These are phyloP conservation scores for Sphaeridia pumilis DNA, from an alignment of 2,888 invertebrate genomes.

Conservation along the genomic window DNA sequence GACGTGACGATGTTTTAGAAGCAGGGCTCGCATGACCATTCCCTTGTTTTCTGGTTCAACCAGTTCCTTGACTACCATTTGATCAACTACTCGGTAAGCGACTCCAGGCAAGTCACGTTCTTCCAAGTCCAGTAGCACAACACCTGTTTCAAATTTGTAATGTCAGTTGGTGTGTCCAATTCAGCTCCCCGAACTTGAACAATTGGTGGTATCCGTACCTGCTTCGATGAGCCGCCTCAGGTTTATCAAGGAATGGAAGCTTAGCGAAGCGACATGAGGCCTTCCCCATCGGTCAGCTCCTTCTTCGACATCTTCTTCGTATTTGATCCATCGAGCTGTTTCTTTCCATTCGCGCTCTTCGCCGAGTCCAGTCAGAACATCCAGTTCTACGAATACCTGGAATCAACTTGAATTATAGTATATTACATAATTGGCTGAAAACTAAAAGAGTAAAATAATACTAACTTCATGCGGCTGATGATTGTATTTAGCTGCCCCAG, in stretches of 20 bases:
- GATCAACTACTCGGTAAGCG: slow-evolving; percentile 62
- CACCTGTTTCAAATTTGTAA: no score
- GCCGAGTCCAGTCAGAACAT: slow-evolving; percentile 61
- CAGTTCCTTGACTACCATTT: slow-evolving; percentile 73
- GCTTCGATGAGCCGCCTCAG: slow-evolving; percentile 76
- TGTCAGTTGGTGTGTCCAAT: no score
- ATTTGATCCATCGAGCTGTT: slow-evolving; percentile 48
- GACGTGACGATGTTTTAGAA: slow-evolving; percentile 75
- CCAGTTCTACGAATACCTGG: slow-evolving; percentile 86
- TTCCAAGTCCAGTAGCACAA: slow-evolving; percentile 75
- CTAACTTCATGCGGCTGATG: slow-evolving; percentile 34
- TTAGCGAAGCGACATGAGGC: slow-evolving; percentile 45
- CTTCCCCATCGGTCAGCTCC: slow-evolving; percentile 46
- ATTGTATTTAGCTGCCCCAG: slow-evolving; percentile 19
- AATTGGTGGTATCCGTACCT: no score
- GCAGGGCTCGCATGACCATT: slow-evolving; percentile 68
- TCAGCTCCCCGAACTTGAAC: no score
- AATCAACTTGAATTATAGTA: no score
- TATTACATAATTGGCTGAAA: no score
- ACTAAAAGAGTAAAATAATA: no score
- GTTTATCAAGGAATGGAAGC: slow-evolving; percentile 53
- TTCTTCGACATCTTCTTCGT: slow-evolving; percentile 47
- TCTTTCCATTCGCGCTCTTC: slow-evolving; percentile 82
- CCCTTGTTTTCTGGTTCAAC: slow-evolving; percentile 73
- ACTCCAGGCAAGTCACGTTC: slow-evolving; percentile 78